Percentiles rank a stretch among this genome's conserved stretches.
These are phyloP conservation scores for Virgularia gustaviana DNA, from an alignment of 92 coral and sea anemone genomes.

Conservation along the genomic window DNA sequence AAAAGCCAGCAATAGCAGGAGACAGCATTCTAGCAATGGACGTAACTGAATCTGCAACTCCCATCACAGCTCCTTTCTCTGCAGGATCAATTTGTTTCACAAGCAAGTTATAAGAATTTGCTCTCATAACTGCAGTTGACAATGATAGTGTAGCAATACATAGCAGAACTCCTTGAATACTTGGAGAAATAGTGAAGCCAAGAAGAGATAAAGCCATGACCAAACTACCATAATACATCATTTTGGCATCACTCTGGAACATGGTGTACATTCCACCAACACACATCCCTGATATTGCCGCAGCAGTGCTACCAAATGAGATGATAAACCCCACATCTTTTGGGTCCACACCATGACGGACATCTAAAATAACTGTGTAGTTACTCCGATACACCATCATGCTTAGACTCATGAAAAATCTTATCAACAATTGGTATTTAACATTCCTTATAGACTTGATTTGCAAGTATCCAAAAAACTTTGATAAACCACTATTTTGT, in stretches of 20 bases:
- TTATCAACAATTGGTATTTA: conserved; percentile 65
- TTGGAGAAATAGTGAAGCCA: conserved; percentile 79
- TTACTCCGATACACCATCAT: conserved; percentile 88
- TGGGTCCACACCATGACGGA: conserved; percentile 73
- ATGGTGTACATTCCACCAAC: conserved; percentile 62
- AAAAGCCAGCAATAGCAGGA: conserved; percentile 82
- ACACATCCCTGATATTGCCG: conserved; percentile 68
- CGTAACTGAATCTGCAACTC: conserved; percentile 76
- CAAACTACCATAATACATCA: conserved; percentile 11
- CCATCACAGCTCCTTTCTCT: conserved; percentile 83
- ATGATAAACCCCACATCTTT: conserved; percentile 82
- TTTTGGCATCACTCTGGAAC: conserved; percentile 66
- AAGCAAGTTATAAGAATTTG: conserved; percentile 69
- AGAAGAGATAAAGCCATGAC: conserved; percentile 60
- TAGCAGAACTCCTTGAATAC: conserved; percentile 54
- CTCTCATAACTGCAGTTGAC: conserved; percentile 82
- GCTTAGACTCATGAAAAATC: conserved; percentile 75
- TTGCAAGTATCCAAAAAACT: conserved; percentile 23
- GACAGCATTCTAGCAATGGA: conserved; percentile 94
- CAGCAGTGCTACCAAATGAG: conserved; percentile 75
- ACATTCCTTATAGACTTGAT: conserved; percentile 61
- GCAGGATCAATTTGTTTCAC: conserved; percentile 62
- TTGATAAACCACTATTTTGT: conserved; percentile 15
- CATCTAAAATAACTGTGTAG: conserved; percentile 74
- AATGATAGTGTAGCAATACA: conserved; percentile 72